Evolutionary conservation across 2,113 vertebrate species (phyloP).

Genomic region (mouse (Mus musculus)): GRCm39 chr4:130640001-130640500

Average conservation of each 20-base stretch:
- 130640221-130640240: not conserved
- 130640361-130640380: not conserved
- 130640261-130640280: not conserved
- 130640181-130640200: not conserved
- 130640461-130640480: not conserved
- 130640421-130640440: not conserved
- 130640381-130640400: not conserved
- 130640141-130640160: not conserved
- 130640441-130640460: not conserved
- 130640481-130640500: not conserved
- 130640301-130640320: not conserved
- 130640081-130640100: too few relatives aligned
- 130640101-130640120: not conserved
- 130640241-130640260: too few relatives aligned
- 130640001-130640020: not conserved
- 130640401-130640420: accelerated
- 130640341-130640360: not conserved
- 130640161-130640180: too few relatives aligned
- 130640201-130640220: not conserved
- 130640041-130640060: not conserved
- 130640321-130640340: not conserved
- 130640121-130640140: not conserved
- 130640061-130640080: too few relatives aligned
- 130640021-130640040: not conserved
- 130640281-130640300: not conserved